A percentile compares a stretch with the other conserved stretches of the same genome.
These are phyloP conservation scores for Subanguina moxae DNA, from an alignment of 1,140 invertebrate species.

Conservation along the genomic window DNA sequence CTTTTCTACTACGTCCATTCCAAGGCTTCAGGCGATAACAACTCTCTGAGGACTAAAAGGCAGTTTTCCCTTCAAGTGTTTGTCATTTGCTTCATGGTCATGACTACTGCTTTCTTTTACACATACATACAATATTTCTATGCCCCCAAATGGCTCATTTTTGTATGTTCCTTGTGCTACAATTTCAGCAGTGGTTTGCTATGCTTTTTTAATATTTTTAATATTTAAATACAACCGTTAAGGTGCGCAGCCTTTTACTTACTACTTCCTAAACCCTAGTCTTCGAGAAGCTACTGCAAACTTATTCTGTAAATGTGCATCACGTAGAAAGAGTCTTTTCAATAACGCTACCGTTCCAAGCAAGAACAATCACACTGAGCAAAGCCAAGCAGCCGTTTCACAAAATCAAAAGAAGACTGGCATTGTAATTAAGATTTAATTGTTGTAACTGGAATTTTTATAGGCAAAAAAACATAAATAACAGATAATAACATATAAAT, in stretches of 20 bases:
- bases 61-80: background rate
- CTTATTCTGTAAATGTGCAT: background rate
- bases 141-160: background rate
- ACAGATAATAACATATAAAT: too few relatives aligned
- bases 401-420: too few relatives aligned
- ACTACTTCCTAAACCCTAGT: background rate
- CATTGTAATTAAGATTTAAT: too few relatives aligned
- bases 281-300: background rate
- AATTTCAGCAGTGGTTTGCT: background rate
- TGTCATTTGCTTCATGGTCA: background rate
- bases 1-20: background rate
- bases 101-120: background rate
- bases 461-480: too few relatives aligned
- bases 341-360: too few relatives aligned
- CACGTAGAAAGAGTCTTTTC: too few relatives aligned
- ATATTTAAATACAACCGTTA: too few relatives aligned
- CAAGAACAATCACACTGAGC: too few relatives aligned
- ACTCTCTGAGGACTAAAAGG: background rate
- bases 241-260: background rate
- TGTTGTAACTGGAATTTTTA: too few relatives aligned
- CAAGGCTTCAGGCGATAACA: background rate
- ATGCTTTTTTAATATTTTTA: too few relatives aligned
- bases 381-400: too few relatives aligned
- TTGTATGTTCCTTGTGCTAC: background rate
- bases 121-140: background rate